Conservation (phyloP, 92 coral and sea anemone species). For the Siderastrea siderea region DNA sequence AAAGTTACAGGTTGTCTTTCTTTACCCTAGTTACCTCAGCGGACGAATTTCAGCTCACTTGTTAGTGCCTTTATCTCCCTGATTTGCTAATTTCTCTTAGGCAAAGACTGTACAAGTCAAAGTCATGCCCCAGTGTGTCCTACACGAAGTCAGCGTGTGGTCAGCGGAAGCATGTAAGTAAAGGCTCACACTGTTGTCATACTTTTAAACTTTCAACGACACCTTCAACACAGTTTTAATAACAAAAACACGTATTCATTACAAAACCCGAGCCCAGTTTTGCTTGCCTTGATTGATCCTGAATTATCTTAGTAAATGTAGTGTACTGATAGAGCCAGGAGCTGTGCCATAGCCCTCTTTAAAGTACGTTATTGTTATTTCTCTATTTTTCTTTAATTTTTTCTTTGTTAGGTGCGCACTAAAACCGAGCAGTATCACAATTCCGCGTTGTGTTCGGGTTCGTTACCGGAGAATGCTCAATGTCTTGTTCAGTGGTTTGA, state of each 20-base stretch:
- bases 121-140: slow-evolving; percentile 79
- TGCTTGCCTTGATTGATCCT: no score
- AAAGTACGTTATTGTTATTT: not conserved
- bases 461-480: slow-evolving; percentile 85
- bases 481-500: slow-evolving; percentile 89
- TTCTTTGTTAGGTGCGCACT: not conserved
- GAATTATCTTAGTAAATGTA: no score
- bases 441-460: slow-evolving; percentile 5
- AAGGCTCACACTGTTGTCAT: not conserved
- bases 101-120: slow-evolving; percentile 77
- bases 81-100: slow-evolving; percentile 19
- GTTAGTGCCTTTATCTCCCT: not conserved
- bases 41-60: not conserved
- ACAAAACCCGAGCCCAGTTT: no score
- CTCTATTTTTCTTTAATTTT: not conserved
- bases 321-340: no score
- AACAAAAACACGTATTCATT: no score
- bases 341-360: no score
- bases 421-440: slow-evolving; percentile 18
- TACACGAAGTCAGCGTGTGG: not conserved
- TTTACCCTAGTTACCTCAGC: no score
- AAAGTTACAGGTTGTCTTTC: no score
- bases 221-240: not conserved
- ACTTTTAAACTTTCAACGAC: not conserved
- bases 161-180: slow-evolving; percentile 42